Conservation (phyloP, 2,888 invertebrate species). For the Ichneumoninae sp. region DNA sequence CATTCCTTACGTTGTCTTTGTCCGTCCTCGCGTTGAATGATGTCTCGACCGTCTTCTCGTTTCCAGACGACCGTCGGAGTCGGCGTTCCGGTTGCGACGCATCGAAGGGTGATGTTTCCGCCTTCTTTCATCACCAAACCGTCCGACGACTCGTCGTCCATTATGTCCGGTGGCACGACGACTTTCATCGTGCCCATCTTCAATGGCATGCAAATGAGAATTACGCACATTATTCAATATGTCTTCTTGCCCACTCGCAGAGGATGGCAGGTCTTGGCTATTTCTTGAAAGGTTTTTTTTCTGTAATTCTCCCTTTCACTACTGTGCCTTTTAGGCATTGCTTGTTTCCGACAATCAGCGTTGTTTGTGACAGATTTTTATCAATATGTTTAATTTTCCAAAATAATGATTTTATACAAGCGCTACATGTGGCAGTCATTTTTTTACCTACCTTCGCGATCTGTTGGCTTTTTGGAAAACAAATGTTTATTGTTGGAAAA, state of each 20-base stretch:
- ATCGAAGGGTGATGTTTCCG: constrained; percentile 91
- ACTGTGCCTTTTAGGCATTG: too few species aligned
- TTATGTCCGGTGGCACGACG: constrained; percentile 94
- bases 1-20: constrained; percentile 78
- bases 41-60: constrained; percentile 91
- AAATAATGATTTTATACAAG: too few species aligned
- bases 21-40: constrained; percentile 90
- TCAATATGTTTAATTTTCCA: too few species aligned
- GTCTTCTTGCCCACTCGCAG: background rate
- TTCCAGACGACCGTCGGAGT: constrained; percentile 92
- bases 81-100: constrained; percentile 93
- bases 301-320: too few species aligned
- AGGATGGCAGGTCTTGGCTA: background rate
- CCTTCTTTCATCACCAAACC: constrained; percentile 92
- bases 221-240: constrained; percentile 9
- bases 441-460: too few species aligned
- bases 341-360: too few species aligned
- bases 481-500: too few species aligned
- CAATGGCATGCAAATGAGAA: constrained; percentile 63
- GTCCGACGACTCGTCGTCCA: constrained; percentile 90
- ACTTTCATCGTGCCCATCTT: constrained; percentile 95
- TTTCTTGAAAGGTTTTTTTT: too few species aligned
- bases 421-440: too few species aligned
- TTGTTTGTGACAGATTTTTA: too few species aligned
- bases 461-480: too few species aligned